phyloP scores from a whole-genome alignment of 2,113 vertebrate genomes.

The Acrocephalus kingi region DNA sequence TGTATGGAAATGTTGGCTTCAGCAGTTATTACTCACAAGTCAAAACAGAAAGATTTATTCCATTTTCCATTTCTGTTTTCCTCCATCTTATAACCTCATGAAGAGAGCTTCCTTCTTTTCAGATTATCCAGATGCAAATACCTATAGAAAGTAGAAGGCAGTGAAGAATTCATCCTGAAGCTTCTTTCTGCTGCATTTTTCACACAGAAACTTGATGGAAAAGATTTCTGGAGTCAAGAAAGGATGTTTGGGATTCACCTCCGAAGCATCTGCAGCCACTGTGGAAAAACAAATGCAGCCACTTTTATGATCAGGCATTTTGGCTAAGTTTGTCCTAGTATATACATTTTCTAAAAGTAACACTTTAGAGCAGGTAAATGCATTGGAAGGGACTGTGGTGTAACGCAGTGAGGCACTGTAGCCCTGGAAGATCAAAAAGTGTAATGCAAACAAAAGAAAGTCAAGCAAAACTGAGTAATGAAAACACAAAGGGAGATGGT shows the following conservation, averaged over 20 bases:
- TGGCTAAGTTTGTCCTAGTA: background rate
- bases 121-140: background rate
- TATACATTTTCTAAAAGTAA: background rate
- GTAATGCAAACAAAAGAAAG: background rate
- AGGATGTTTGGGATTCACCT: background rate
- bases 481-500: fast-evolving
- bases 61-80: slow-evolving; percentile 58
- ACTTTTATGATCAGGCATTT: background rate
- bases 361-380: background rate
- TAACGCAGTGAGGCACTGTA: background rate
- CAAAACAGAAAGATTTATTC: slow-evolving; percentile 69
- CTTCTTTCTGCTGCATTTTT: background rate
- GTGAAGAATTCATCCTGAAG: background rate
- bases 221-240: background rate
- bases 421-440: background rate
- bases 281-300: background rate
- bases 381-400: background rate
- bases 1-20: slow-evolving; percentile 29
- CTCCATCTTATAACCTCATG: slow-evolving; percentile 20
- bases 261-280: background rate
- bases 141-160: background rate
- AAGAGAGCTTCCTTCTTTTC: slow-evolving; percentile 14
- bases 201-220: background rate
- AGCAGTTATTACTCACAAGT: slow-evolving; percentile 66
- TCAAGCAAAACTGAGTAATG: background rate